Conservation (phyloP, 2,113 vertebrate genomes). For the Etheostoma spectabile region DNA sequence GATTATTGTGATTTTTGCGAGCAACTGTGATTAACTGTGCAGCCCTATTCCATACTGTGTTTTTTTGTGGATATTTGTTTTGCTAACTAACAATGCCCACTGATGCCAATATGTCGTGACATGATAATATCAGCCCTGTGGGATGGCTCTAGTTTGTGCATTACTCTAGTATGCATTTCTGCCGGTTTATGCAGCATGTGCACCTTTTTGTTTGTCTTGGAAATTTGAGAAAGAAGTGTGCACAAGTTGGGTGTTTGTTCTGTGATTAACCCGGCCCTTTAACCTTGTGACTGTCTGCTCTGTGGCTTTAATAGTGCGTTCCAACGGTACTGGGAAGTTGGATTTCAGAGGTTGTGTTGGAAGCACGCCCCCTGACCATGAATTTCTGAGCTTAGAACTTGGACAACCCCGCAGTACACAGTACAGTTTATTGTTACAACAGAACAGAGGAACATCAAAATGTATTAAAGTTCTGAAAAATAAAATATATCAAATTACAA, state of each 20-base stretch:
- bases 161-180: slow-evolving; percentile 13
- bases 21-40: too few species aligned
- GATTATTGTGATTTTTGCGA: too few species aligned
- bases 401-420: too few species aligned
- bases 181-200: background rate
- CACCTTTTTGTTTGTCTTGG: slow-evolving; percentile 12
- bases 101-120: slow-evolving; percentile 7
- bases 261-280: slow-evolving; percentile 1
- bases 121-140: slow-evolving; percentile 6
- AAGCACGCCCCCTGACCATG: too few species aligned
- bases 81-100: background rate
- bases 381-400: too few species aligned
- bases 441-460: too few species aligned
- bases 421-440: too few species aligned
- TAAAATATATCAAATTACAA: too few species aligned
- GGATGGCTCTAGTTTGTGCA: background rate
- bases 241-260: background rate
- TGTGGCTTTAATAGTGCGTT: background rate
- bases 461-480: too few species aligned
- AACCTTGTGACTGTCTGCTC: background rate
- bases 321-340: too few species aligned
- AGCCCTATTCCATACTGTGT: background rate
- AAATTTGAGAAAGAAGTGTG: slow-evolving; percentile 5
- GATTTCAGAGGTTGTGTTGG: too few species aligned
- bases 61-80: background rate